phyloP scores from a whole-genome alignment of 2,113 vertebrate species.

The Labeo catla region DNA sequence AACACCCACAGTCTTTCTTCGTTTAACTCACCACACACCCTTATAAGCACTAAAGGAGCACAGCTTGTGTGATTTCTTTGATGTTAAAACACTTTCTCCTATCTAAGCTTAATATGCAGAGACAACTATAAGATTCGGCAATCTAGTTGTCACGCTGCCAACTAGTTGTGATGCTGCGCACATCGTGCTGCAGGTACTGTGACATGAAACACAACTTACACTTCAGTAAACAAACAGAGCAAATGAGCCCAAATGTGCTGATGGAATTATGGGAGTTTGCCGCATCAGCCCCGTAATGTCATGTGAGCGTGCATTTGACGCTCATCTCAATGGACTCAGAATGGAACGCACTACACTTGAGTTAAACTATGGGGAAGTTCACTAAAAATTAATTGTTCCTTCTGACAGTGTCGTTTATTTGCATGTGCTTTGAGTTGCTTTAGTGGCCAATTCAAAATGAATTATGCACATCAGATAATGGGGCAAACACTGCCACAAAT shows the following conservation, averaged over 20 bases:
- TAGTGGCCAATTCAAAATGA: not conserved
- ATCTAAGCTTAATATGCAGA: conserved; percentile 28
- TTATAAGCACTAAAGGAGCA: not conserved
- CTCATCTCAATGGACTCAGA: conserved; percentile 14
- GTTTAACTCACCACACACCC: not conserved
- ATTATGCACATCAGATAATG: conserved; percentile 5
- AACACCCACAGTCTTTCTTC: not conserved
- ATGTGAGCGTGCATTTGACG: not conserved
- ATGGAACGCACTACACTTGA: not conserved
- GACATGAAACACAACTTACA: conserved; percentile 26
- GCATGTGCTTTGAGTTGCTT: not conserved
- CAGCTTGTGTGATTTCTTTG: not conserved
- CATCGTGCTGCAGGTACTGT: conserved; percentile 22
- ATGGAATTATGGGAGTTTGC: conserved; percentile 21
- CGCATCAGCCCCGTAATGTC: conserved; percentile 5
- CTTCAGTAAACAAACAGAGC: conserved; percentile 25
- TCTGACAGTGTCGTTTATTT: not conserved
- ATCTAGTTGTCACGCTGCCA: not conserved
- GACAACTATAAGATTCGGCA: conserved; percentile 10
- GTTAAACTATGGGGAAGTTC: not conserved
- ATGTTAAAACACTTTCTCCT: not conserved
- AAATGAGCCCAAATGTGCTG: conserved; percentile 27
- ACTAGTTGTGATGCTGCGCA: conserved; percentile 5
- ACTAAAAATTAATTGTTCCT: not conserved
- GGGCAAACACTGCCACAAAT: not conserved